Conservation (phyloP, 1,140 invertebrate species). For the Bathynomus jamesi region DNA sequence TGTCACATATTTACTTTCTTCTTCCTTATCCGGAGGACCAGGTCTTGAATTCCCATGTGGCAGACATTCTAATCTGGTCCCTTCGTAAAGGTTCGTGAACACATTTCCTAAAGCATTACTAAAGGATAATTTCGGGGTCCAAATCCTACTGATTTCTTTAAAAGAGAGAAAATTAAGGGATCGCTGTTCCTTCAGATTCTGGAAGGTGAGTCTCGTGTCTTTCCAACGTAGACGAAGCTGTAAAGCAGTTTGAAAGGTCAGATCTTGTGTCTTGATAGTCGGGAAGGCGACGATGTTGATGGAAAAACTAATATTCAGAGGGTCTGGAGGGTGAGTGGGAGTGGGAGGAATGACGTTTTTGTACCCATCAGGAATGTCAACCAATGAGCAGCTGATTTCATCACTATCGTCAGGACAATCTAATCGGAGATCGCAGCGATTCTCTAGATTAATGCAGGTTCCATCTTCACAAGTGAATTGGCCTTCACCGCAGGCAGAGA, state of each 20-base stretch:
- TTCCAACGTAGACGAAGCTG: slow-evolving; percentile 21
- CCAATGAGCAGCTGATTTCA: slow-evolving; percentile 65
- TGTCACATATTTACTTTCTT: slow-evolving; percentile 25
- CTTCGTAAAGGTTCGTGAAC: slow-evolving; percentile 26
- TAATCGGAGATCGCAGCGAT: slow-evolving; percentile 69
- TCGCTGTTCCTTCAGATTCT: slow-evolving; percentile 28
- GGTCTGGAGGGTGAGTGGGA: background rate
- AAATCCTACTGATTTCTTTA: slow-evolving; percentile 11
- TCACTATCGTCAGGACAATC: slow-evolving; percentile 83
- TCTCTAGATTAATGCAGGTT: slow-evolving; percentile 71
- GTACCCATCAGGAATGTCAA: slow-evolving; percentile 24
- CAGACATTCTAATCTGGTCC: slow-evolving; percentile 23
- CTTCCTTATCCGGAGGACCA: slow-evolving; percentile 8
- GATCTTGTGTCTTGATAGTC: slow-evolving; percentile 28
- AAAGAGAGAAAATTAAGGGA: slow-evolving; percentile 27
- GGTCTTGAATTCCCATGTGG: slow-evolving; percentile 2
- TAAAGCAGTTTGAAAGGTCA: slow-evolving; percentile 13
- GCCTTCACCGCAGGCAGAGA: slow-evolving; percentile 56
- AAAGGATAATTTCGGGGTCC: slow-evolving; percentile 31
- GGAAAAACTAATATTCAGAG: slow-evolving; percentile 16
- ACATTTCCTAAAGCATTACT: slow-evolving; percentile 28
- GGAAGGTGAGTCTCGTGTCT: slow-evolving; percentile 23
- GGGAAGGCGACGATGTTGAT: slow-evolving; percentile 26
- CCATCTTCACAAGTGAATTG: slow-evolving; percentile 86
- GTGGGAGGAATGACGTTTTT: slow-evolving; percentile 26